Percentiles rank a stretch among this genome's conserved stretches.
Conservation (phyloP, 1,140 invertebrate genomes). For the Teleogryllus occipitalis region DNA sequence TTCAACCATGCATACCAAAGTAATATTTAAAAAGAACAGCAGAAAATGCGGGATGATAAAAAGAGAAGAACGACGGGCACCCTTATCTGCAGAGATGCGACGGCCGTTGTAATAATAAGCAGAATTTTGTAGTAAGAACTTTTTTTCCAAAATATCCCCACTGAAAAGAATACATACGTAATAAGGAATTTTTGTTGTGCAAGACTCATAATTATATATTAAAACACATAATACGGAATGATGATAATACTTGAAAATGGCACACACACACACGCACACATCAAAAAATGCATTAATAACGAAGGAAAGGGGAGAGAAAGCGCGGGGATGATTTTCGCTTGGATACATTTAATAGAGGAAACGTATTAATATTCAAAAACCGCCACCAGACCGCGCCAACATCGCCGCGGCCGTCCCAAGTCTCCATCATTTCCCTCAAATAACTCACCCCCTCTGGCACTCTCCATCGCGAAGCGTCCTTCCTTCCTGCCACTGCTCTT, state of each 20-base stretch:
- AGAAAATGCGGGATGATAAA: background rate
- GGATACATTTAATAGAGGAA: conserved; percentile 14
- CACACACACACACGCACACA: background rate
- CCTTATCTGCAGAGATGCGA: background rate
- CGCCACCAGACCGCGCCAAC: background rate
- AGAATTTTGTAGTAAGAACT: background rate
- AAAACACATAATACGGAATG: background rate
- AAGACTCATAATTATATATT: conserved; percentile 2
- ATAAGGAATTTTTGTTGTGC: background rate
- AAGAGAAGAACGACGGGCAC: background rate
- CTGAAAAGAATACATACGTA: conserved; percentile 1
- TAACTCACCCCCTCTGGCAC: no score
- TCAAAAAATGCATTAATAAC: background rate
- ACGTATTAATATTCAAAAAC: conserved; percentile 7
- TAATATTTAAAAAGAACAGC: conserved; percentile 7
- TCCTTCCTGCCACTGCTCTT: background rate
- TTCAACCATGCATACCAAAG: conserved; percentile 14
- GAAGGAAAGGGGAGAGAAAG: background rate
- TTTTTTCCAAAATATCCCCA: background rate
- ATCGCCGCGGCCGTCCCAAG: background rate
- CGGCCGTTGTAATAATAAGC: conserved; percentile 3
- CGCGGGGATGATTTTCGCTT: conserved; percentile 10
- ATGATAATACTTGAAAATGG: conserved; percentile 1
- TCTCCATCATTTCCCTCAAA: background rate
- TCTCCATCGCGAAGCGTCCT: background rate